These are phyloP conservation scores for Drosophila buzzatii DNA, from an alignment of 2,888 invertebrate species.

Conservation along the genomic window DNA sequence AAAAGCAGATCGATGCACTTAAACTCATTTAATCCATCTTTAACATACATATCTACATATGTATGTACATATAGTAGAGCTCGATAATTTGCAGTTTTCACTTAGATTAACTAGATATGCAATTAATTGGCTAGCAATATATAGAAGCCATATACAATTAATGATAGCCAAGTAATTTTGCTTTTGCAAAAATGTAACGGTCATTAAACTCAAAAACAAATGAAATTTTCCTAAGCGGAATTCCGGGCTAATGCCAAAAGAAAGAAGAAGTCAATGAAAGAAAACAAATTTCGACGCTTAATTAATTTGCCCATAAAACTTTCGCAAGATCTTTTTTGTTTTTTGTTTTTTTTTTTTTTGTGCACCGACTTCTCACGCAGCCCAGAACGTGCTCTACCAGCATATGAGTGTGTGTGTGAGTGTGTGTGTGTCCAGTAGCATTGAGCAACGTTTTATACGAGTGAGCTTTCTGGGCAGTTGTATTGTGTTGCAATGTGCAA, in stretches of 20 bases:
- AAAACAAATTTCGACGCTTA: constrained; percentile 48
- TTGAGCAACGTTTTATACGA: constrained; percentile 54
- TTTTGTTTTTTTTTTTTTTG: background rate
- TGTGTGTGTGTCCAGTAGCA: constrained; percentile 54
- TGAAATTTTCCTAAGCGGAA: constrained; percentile 64
- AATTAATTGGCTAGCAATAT: constrained; percentile 19
- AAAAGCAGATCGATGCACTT: background rate
- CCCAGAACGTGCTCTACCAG: constrained; percentile 45
- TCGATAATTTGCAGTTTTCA: constrained; percentile 11
- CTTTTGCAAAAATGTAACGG: constrained; percentile 64
- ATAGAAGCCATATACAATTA: constrained; percentile 13
- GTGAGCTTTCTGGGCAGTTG: constrained; percentile 29
- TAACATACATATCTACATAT: too few relatives aligned
- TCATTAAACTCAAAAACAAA: constrained; percentile 61
- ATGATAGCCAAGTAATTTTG: constrained; percentile 43
- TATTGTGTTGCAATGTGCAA: constrained; percentile 53
- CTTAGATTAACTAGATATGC: constrained; percentile 4
- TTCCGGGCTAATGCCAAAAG: constrained; percentile 51
- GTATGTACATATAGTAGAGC: too few relatives aligned
- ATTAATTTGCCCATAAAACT: constrained; percentile 73
- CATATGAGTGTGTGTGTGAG: constrained; percentile 24
- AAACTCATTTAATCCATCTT: too few relatives aligned
- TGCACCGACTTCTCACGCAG: constrained; percentile 48
- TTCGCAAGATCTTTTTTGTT: constrained; percentile 56
- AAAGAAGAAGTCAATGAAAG: constrained; percentile 55